phyloP scores from a whole-genome alignment of 2,797 vertebrate species.

The Poecilia velifera region DNA sequence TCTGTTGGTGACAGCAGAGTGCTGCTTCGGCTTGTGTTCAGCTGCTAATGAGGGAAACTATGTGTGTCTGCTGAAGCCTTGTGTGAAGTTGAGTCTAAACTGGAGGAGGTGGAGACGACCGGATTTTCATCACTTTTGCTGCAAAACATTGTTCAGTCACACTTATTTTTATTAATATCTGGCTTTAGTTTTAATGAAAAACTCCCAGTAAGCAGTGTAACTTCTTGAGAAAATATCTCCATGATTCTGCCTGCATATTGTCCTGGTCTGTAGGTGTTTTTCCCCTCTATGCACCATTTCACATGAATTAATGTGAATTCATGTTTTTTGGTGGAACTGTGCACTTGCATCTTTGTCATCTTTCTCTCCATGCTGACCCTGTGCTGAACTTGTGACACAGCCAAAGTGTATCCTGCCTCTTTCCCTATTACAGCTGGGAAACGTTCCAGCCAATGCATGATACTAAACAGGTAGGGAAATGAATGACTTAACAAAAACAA shows the following conservation, averaged over 20 bases:
- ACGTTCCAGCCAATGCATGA: not conserved
- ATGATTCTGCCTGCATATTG: not conserved
- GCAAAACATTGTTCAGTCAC: not conserved
- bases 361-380: conserved; percentile 1
- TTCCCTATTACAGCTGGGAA: not conserved
- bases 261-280: not conserved
- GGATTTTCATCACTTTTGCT: not conserved
- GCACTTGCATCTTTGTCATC: not conserved
- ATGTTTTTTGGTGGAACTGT: not conserved
- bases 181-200: not conserved
- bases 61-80: not conserved
- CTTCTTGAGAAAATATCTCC: not conserved
- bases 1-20: not conserved
- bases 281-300: not conserved
- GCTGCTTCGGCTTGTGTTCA: not conserved
- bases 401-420: not conserved
- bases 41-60: not conserved
- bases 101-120: not conserved
- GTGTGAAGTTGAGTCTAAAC: not conserved
- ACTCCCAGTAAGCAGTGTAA: not conserved
- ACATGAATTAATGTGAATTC: not conserved
- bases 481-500: not conserved
- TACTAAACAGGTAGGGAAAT: not conserved
- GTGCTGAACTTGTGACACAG: conserved; percentile 1
- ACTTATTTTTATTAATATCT: not conserved